Conservation (phyloP, 1,140 invertebrate genomes). For the Gonatopus flavifemur region DNA sequence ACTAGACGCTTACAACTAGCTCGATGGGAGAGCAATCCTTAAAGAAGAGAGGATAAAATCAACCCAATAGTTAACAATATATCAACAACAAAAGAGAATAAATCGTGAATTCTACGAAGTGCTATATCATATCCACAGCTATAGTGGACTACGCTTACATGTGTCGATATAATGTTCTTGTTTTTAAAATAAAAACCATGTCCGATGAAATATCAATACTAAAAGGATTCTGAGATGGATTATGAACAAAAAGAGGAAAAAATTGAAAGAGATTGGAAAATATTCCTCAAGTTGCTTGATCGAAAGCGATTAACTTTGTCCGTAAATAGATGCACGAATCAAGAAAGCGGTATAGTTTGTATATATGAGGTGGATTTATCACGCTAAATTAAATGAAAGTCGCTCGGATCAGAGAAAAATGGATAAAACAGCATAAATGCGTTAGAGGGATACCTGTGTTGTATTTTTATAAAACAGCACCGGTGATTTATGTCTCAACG, state of each 20-base stretch:
- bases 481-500: too few species aligned
- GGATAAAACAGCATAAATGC: too few species aligned
- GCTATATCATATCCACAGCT: slow-evolving; percentile 31
- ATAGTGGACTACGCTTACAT: slow-evolving; percentile 47
- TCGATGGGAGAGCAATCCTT: slow-evolving; percentile 54
- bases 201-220: slow-evolving; percentile 21
- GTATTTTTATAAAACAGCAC: too few species aligned
- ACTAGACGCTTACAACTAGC: slow-evolving; percentile 54
- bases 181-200: slow-evolving; percentile 44
- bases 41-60: slow-evolving; percentile 19
- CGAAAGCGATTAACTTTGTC: too few species aligned
- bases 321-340: too few species aligned
- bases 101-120: slow-evolving; percentile 32
- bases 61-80: too few species aligned
- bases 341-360: slow-evolving; percentile 16
- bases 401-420: slow-evolving; percentile 14
- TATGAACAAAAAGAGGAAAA: neutral
- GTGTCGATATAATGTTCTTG: slow-evolving; percentile 46
- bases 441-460: too few species aligned
- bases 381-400: slow-evolving; percentile 28
- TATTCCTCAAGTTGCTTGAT: too few species aligned
- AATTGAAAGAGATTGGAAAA: neutral
- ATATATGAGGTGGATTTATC: slow-evolving; percentile 23
- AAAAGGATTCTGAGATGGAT: too few species aligned
- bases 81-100: slow-evolving; percentile 23